These are phyloP conservation scores for Ophonus ardosiacus DNA, from an alignment of 2,888 invertebrate species.

Conservation along the genomic window DNA sequence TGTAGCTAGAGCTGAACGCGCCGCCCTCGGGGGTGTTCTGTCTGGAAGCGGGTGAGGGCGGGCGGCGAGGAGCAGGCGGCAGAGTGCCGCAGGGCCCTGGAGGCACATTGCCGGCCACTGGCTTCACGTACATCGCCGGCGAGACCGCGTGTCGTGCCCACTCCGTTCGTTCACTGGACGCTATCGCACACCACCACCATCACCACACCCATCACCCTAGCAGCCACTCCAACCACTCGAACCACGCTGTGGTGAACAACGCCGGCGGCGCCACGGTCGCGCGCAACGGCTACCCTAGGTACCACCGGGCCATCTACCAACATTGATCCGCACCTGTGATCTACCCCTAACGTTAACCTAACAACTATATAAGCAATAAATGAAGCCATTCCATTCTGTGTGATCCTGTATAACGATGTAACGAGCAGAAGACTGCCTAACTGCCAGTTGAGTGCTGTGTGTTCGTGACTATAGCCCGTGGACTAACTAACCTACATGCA, in stretches of 20 bases:
- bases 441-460: constrained; percentile 21
- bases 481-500: background rate
- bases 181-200: constrained; percentile 52
- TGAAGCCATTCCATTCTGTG: constrained; percentile 77
- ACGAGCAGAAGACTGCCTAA: constrained; percentile 19
- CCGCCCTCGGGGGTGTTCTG: constrained; percentile 87
- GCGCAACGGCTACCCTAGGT: constrained; percentile 74
- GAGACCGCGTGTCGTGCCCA: constrained; percentile 79
- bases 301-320: constrained; percentile 72
- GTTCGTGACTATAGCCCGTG: constrained; percentile 29
- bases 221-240: constrained; percentile 22
- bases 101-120: constrained; percentile 84
- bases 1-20: constrained; percentile 97
- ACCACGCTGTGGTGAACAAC: constrained; percentile 69
- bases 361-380: constrained; percentile 70
- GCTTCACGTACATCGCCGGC: constrained; percentile 87
- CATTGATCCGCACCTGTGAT: constrained; percentile 69
- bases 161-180: constrained; percentile 71
- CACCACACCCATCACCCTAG: constrained; percentile 37
- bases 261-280: constrained; percentile 68
- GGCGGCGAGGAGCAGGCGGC: constrained; percentile 70
- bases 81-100: constrained; percentile 76
- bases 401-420: constrained; percentile 47
- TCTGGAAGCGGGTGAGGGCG: constrained; percentile 77
- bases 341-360: background rate